Conservation (phyloP, 2,797 vertebrate species). For the Brachymystax lenok region DNA sequence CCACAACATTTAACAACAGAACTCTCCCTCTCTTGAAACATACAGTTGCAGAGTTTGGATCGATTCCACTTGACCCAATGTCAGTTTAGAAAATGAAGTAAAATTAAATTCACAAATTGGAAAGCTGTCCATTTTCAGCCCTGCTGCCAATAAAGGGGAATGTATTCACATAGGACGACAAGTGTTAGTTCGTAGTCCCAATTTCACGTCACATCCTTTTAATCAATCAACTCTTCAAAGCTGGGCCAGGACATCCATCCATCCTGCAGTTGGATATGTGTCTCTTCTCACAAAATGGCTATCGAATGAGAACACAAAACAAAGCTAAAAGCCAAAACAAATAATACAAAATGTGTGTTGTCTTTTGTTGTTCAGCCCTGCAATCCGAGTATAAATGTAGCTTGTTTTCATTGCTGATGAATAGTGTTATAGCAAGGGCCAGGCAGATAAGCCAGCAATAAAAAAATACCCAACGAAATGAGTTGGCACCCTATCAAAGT, state of each 20-base stretch:
- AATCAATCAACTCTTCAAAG: conserved; percentile 13
- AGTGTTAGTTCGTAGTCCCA: neutral
- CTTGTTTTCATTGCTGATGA: conserved; percentile 52
- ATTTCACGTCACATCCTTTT: neutral
- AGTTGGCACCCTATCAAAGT: conserved; percentile 51
- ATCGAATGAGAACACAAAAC: neutral
- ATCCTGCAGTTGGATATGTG: neutral
- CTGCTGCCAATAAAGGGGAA: conserved; percentile 10
- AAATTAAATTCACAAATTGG: conserved; percentile 1
- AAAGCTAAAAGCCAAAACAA: conserved; percentile 24
- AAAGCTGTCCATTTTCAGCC: neutral
- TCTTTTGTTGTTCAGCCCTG: conserved; percentile 10
- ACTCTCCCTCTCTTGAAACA: neutral
- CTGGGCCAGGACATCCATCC: neutral
- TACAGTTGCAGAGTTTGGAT: neutral
- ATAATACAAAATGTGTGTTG: conserved; percentile 10
- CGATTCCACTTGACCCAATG: neutral
- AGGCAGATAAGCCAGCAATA: conserved; percentile 50
- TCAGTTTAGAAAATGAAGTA: conserved; percentile 3
- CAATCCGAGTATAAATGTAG: conserved; percentile 42
- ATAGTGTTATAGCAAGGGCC: conserved; percentile 47
- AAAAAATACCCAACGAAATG: conserved; percentile 47
- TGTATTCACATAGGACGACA: neutral
- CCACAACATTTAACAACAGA: neutral
- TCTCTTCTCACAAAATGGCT: conserved; percentile 22